A percentile compares a stretch with the other conserved stretches of the same genome.
Evolutionary conservation across 2,888 invertebrate species (phyloP).

Genomic region (Drosophila maculinotata): DNA sequence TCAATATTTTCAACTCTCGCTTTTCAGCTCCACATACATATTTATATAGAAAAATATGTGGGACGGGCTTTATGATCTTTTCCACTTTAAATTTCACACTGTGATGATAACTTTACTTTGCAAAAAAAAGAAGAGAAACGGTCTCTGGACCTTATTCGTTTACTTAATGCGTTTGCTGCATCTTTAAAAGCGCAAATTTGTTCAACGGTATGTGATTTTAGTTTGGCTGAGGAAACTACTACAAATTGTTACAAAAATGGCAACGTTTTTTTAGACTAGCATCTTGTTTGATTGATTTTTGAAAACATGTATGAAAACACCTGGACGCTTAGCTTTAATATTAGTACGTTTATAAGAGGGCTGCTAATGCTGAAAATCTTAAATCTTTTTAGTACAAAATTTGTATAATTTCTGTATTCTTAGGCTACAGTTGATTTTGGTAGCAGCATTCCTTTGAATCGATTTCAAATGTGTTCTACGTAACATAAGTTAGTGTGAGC

Average conservation of each 20-base stretch:
- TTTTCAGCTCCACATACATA: background rate
- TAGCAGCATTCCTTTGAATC: constrained; percentile 13
- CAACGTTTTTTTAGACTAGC: constrained; percentile 18
- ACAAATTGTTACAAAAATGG: constrained; percentile 1
- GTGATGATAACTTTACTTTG: constrained; percentile 35
- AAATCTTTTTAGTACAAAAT: constrained; percentile 12
- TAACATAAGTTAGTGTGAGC: constrained; percentile 10
- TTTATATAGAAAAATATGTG: background rate
- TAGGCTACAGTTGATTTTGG: constrained; percentile 8
- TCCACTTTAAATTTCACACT: constrained; percentile 29
- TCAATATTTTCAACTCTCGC: constrained; percentile 3
- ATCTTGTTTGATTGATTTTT: constrained; percentile 5
- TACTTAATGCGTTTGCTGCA: constrained; percentile 6
- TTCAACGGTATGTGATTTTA: constrained; percentile 30
- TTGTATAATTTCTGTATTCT: constrained; percentile 15
- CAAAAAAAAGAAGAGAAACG: background rate
- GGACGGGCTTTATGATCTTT: constrained; percentile 1
- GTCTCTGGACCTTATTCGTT: constrained; percentile 11
- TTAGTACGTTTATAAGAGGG: background rate
- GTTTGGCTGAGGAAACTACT: background rate
- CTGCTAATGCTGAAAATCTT: background rate
- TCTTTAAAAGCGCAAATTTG: constrained; percentile 1
- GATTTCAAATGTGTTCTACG: constrained; percentile 2
- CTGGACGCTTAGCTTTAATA: constrained; percentile 7
- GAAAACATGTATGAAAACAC: background rate